Evolutionary conservation across 2,888 invertebrate species (phyloP).

Genomic region (Urechis unicinctus): DNA sequence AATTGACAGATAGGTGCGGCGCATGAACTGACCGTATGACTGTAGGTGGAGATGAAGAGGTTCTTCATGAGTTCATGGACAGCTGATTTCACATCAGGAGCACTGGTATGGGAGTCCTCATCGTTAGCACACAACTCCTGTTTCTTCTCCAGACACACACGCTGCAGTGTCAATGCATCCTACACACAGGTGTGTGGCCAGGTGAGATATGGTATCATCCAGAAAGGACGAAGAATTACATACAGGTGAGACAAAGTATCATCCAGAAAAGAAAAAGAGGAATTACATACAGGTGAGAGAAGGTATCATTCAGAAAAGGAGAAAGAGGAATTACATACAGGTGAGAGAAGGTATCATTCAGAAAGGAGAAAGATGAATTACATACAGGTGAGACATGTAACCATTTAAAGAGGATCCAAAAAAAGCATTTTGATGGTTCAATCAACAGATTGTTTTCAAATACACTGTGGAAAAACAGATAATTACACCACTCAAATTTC

Average conservation of each 20-base stretch:
- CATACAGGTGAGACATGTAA: too few relatives aligned
- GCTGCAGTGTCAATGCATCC: slow-evolving; percentile 87
- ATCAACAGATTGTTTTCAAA: too few relatives aligned
- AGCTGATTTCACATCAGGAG: slow-evolving; percentile 75
- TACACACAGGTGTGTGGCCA: too few relatives aligned
- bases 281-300: not conserved
- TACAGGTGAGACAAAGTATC: too few relatives aligned
- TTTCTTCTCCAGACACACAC: slow-evolving; percentile 83
- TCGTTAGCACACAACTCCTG: slow-evolving; percentile 67
- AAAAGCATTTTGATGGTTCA: too few relatives aligned
- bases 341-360: too few relatives aligned
- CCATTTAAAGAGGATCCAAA: too few relatives aligned
- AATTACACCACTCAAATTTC: too few relatives aligned
- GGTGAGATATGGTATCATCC: too few relatives aligned
- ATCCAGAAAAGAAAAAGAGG: not conserved
- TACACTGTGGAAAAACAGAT: too few relatives aligned
- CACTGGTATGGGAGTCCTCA: slow-evolving; percentile 69
- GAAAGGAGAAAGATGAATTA: too few relatives aligned
- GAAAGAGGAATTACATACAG: not conserved
- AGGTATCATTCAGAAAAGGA: not conserved
- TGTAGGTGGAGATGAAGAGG: slow-evolving; percentile 87
- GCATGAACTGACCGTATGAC: slow-evolving; percentile 63
- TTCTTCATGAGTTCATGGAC: slow-evolving; percentile 86
- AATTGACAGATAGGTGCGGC: not conserved
- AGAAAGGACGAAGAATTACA: not conserved